Evolutionary conservation across 2,113 vertebrate genomes (phyloP), one percentile per base, ranked within the genome.

Genomic region (Rhynchopsitta pachyrhyncha): DNA sequence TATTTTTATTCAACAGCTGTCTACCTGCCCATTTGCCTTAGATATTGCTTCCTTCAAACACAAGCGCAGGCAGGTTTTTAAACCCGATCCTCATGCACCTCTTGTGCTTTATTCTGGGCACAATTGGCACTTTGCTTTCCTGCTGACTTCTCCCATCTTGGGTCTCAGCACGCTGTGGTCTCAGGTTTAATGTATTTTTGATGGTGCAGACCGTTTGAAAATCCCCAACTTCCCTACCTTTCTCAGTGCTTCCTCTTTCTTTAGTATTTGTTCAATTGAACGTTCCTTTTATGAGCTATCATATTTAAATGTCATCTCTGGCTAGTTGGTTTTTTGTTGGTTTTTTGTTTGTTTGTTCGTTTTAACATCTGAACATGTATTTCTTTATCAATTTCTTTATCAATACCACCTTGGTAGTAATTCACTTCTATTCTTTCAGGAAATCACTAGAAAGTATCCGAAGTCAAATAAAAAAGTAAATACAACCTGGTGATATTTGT

Each of bases 31-130:
- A 1, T 42, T 74, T 82, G 6, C 31, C 66, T 42, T 27, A 46
- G 44, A 17, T 0, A 2, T 7, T 1, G 4, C 35, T 78, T 63
- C 23, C 17, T 18, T 17, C 11, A 28, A 74, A 57, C 17, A 31
- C 7, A 11, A 13, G 7, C 1, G 0, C 44, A 63, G 29, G 8
- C 7, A 52, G 35, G 47, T 13, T 73, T 94, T 69, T 17, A 82
- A 66, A 31, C 13, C 33, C 10, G 2, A 7, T 64, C 52, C 53
- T 46, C 3, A 1, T 2, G 16, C 44, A 69, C 42, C 49, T 71
- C 53, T 23, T 44, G 17, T 82, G 62, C 70, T 69, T 75, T 74
- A 39, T 77, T 68, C 49, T 23, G 44, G 12, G 31, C 17, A 71
- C 23, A 82, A 42, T 37, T 18, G 41, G 24, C 27, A 14, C 35